Evolutionary conservation across 2,888 invertebrate genomes (phyloP), one percentile per base, ranked within the genome.

Genomic region (Trisateles emortualis): DNA sequence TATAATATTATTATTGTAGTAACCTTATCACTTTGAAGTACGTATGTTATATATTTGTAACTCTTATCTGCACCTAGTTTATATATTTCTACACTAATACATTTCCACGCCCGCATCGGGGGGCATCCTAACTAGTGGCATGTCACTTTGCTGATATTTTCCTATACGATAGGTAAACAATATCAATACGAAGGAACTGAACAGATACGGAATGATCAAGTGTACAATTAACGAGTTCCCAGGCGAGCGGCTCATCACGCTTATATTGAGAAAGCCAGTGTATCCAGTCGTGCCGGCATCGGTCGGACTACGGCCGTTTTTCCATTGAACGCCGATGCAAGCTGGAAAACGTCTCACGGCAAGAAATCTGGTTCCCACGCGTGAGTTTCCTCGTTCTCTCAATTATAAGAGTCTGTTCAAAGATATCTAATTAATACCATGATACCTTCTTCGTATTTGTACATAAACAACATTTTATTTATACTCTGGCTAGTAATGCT

Each of bases 351-450:
- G 78, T 86, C 86, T 84, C 87, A 84, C 81, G 85, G 78, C 81
- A 86, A 81, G 76, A 83, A 82, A 84, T 84, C 82, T 76, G 70
- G 84, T 90, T 91, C 92, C 90, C 91, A 92, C 91, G 91, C 80
- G 75, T 81, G 76, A 78, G 74, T 85, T 88, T 87, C 84, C 83
- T 81, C 70, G 74, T 81, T 79, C 76, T 69, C 64, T 77, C 78
- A 84, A 86, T 86, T 83, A 83, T 73, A 56, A 63, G 57, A 68
- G 60, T 64, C 61, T 48, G 53, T 68, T 70, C 53, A 53, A 49
- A 66, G 67, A 70, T 64, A 59, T 54, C 46, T 58, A 56, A 59
- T 51, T 43, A 59, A 64, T 68, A 52, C 46, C 39, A 49, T 38
- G 57, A 59, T 63, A 52, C 52, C 52, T 50, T 44, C 55, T 38